A percentile compares a stretch with the other conserved stretches of the same genome.
Conservation (phyloP, 2,888 invertebrate genomes). For the Ectropis crepuscularia region DNA sequence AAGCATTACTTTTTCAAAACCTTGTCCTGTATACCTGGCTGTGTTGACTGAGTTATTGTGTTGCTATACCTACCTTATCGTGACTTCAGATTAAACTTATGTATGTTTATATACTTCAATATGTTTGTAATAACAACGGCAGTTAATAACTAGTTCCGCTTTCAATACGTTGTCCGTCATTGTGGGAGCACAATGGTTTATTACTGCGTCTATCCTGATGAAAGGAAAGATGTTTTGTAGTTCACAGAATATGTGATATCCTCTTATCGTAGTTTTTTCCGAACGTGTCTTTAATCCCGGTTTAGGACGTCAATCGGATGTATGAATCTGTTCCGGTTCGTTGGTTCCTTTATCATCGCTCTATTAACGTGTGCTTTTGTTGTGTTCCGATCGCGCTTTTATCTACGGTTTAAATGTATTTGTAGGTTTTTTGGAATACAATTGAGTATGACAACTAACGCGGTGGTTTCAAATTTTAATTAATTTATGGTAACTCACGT, state of each 20-base stretch:
- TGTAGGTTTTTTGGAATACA: no score
- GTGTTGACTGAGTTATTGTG: no score
- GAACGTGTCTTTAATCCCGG: conserved; percentile 22
- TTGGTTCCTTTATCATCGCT: not conserved
- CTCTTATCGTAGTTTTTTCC: conserved; percentile 27
- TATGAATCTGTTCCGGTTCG: conserved; percentile 1
- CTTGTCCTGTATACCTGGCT: no score
- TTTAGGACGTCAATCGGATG: conserved; percentile 12
- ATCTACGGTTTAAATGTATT: not conserved
- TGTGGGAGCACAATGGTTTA: conserved; percentile 40
- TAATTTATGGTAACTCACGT: no score
- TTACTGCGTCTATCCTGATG: conserved; percentile 39
- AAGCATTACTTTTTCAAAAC: no score
- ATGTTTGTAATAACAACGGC: conserved; percentile 13
- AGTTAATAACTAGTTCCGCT: conserved; percentile 15
- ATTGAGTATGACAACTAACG: no score
- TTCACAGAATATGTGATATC: conserved; percentile 3
- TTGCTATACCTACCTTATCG: no score
- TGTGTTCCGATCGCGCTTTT: not conserved
- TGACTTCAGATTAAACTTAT: no score
- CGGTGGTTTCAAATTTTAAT: no score
- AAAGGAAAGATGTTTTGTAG: conserved; percentile 32
- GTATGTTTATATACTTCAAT: conserved; percentile 16
- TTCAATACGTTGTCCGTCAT: conserved; percentile 31
- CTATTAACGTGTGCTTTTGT: not conserved